These are phyloP conservation scores for Mercenaria mercenaria DNA, from an alignment of 1,140 invertebrate genomes.

Conservation along the genomic window DNA sequence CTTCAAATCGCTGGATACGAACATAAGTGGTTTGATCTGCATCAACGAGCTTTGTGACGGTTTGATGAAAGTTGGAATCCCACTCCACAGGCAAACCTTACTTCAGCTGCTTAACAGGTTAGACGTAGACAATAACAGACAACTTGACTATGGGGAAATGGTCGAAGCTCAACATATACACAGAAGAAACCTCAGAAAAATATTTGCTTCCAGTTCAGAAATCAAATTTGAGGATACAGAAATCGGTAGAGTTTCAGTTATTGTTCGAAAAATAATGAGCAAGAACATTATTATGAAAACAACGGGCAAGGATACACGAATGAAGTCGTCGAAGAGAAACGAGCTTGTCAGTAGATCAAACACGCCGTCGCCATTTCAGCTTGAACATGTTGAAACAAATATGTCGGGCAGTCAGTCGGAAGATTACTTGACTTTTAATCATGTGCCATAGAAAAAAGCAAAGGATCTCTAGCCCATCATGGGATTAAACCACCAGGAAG, in stretches of 20 bases:
- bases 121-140: constrained; percentile 10
- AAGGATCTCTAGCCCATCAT: too few species aligned
- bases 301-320: background rate
- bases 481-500: too few species aligned
- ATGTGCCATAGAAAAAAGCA: too few species aligned
- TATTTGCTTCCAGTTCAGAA: background rate
- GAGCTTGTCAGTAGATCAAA: background rate
- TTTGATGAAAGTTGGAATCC: constrained; percentile 31
- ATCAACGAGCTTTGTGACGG: constrained; percentile 49
- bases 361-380: background rate
- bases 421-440: too few species aligned
- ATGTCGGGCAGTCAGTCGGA: too few species aligned
- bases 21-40: constrained; percentile 43
- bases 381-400: background rate
- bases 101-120: constrained; percentile 8
- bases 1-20: constrained; percentile 41
- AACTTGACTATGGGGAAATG: constrained; percentile 42
- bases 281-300: constrained; percentile 20
- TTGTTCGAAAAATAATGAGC: constrained; percentile 10
- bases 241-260: constrained; percentile 22
- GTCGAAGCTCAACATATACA: constrained; percentile 34
- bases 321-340: background rate
- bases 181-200: background rate
- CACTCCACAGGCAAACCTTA: background rate
- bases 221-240: constrained; percentile 34